Base-by-base conservation (phyloP, 92 coral and sea anemone species). In the Siderastrea siderea region DNA sequence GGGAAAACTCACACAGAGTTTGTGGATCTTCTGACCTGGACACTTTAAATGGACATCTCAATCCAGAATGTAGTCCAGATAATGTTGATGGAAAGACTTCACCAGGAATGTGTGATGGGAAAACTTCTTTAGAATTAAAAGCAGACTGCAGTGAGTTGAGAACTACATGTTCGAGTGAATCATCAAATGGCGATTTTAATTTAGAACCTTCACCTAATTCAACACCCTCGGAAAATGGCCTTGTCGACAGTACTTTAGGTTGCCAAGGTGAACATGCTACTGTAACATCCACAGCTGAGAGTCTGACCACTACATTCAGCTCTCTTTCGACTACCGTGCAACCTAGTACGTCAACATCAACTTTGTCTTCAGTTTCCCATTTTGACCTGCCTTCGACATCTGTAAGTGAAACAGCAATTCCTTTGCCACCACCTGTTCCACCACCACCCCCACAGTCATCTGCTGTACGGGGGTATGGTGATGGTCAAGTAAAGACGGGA, bases 361-460 rank as follows among this genome's bases (percentile, higher is more conserved):
- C 93, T 58, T 52, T 59, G 57, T 55, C 90, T 47, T 73, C 87
- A 0, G 83, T 79, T 17, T 66, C 77, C 8, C 48, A 79, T 9
- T 38, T 26, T 45, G 70, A 80, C 72, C 53, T 47, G 51, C 1
- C 65, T 53, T 46, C 61, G 2, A 54, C 76, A 7, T 57, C 70
- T 2, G 17, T 8, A 16, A 55, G 76, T 19, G 73, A 75, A 65
- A 17, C 19, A 17, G 68, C 84, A 2, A 76, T 85, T 67, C 89
- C 89, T 7, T 12, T 67, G 44, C 80, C 80, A 10, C 87, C 89
- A 2, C 80, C 89, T 2, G 47, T n/a, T n/a, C 89, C 93, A n/a
- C 91, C 93, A 0, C 90, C 88, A 7, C 90, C 92, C 10, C 74
- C 93, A 8, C 77, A 84, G 65, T 83, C 89, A 2, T 80, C 97